These are phyloP conservation scores for Xiphophorus hellerii DNA, from an alignment of 2,113 vertebrate species.

Conservation along the genomic window DNA sequence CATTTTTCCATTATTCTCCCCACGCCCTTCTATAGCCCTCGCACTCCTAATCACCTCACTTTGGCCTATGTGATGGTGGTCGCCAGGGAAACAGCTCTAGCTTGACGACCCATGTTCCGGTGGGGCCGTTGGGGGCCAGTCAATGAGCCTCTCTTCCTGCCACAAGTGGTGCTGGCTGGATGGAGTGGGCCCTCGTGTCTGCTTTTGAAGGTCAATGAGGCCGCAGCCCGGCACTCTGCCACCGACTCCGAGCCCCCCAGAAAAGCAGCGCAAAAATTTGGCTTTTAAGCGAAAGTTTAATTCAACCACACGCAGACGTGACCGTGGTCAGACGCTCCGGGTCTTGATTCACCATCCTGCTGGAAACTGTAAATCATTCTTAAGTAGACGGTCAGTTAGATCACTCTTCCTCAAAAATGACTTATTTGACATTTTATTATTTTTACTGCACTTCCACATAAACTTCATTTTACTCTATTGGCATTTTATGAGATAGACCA, in stretches of 20 bases:
- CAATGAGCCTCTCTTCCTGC: slow-evolving; percentile 81
- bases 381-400: not conserved
- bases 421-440: not conserved
- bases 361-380: slow-evolving; percentile 21
- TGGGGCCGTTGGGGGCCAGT: slow-evolving; percentile 75
- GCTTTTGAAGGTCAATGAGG: slow-evolving; percentile 79
- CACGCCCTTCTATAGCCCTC: not conserved
- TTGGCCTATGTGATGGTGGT: slow-evolving; percentile 54
- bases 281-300: slow-evolving; percentile 40
- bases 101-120: slow-evolving; percentile 69
- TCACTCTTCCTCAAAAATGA: not conserved
- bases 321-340: slow-evolving; percentile 20
- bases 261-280: slow-evolving; percentile 21
- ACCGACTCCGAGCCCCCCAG: slow-evolving; percentile 56
- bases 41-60: slow-evolving; percentile 26
- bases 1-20: slow-evolving; percentile 13
- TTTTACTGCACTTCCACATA: not conserved
- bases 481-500: not conserved
- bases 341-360: slow-evolving; percentile 22
- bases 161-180: slow-evolving; percentile 74
- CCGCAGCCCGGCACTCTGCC: slow-evolving; percentile 67
- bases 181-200: slow-evolving; percentile 75
- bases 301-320: slow-evolving; percentile 23
- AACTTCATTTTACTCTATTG: not conserved
- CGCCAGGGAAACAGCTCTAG: slow-evolving; percentile 73